A percentile compares a stretch with the other conserved stretches of the same genome.
Evolutionary conservation across 92 coral and sea anemone species (phyloP).

Genomic region (Siderastrea siderea): DNA sequence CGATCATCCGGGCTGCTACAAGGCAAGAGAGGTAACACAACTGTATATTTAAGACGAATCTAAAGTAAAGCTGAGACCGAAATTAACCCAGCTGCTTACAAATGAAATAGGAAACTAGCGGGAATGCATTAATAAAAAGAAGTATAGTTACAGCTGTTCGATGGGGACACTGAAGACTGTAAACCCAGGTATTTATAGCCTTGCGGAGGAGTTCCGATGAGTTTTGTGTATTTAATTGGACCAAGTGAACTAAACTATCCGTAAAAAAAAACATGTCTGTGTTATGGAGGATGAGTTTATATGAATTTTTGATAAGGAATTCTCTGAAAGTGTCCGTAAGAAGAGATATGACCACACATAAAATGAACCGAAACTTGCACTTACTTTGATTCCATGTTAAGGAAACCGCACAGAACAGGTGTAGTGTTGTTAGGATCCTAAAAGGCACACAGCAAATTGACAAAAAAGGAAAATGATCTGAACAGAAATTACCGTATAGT

Average conservation of each 20-base stretch:
- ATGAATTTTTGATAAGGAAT: neutral
- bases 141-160: too few relatives aligned
- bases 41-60: too few relatives aligned
- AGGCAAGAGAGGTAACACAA: neutral
- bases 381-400: conserved; percentile 82
- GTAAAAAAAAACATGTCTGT: neutral
- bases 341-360: neutral
- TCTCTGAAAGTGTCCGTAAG: neutral
- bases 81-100: too few relatives aligned
- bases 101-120: too few relatives aligned
- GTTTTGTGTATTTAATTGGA: too few relatives aligned
- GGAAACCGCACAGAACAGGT: conserved; percentile 70
- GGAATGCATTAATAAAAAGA: too few relatives aligned
- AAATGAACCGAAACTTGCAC: neutral
- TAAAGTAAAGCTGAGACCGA: too few relatives aligned
- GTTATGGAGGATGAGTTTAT: neutral
- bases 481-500: neutral
- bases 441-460: neutral
- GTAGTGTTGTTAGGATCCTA: conserved; percentile 74
- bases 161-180: too few relatives aligned
- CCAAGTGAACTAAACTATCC: too few relatives aligned
- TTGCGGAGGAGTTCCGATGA: too few relatives aligned
- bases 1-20: conserved; percentile 76
- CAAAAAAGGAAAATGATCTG: neutral
- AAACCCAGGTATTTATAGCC: too few relatives aligned